Evolutionary conservation across 2,888 invertebrate species (phyloP).

Genomic region (Phanerotoma sp.): DNA sequence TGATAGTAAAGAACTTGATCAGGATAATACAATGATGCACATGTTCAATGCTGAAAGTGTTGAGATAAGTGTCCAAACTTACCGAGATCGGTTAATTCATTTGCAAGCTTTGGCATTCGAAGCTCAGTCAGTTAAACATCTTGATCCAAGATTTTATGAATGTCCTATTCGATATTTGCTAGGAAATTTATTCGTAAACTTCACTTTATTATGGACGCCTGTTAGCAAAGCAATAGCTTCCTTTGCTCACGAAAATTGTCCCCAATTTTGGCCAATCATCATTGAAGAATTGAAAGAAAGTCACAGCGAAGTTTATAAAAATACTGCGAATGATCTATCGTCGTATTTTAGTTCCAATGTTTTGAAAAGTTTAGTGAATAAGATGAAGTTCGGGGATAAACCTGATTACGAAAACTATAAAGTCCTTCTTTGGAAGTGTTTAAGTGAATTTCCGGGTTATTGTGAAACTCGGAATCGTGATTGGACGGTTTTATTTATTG

Average conservation of each 20-base stretch:
- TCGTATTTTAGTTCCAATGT: no score
- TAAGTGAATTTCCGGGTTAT: slow-evolving; percentile 72
- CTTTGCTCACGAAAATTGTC: slow-evolving; percentile 63
- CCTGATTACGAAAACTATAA: slow-evolving; percentile 77
- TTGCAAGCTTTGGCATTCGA: slow-evolving; percentile 71
- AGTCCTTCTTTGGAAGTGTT: slow-evolving; percentile 77
- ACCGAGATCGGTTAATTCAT: slow-evolving; percentile 74
- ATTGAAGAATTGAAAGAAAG: slow-evolving; percentile 60
- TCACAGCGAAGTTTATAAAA: slow-evolving; percentile 58
- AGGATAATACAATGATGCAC: slow-evolving; percentile 41
- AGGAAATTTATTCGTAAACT: slow-evolving; percentile 82
- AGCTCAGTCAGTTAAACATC: slow-evolving; percentile 55
- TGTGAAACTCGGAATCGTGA: slow-evolving; percentile 81
- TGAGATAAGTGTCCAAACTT: slow-evolving; percentile 73
- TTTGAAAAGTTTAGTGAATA: slow-evolving; percentile 33
- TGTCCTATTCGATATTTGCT: slow-evolving; percentile 77
- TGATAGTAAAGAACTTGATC: slow-evolving; percentile 44
- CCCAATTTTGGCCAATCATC: slow-evolving; percentile 76
- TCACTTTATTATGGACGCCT: slow-evolving; percentile 88
- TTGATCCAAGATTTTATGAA: slow-evolving; percentile 62
- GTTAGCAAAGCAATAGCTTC: slow-evolving; percentile 72
- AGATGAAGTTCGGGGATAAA: slow-evolving; percentile 60
- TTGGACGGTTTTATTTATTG: slow-evolving; percentile 76
- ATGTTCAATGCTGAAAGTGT: slow-evolving; percentile 69
- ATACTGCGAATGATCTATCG: no score